Evolutionary conservation across 1,140 invertebrate species (phyloP).

Genomic region (Formica selysi): DNA sequence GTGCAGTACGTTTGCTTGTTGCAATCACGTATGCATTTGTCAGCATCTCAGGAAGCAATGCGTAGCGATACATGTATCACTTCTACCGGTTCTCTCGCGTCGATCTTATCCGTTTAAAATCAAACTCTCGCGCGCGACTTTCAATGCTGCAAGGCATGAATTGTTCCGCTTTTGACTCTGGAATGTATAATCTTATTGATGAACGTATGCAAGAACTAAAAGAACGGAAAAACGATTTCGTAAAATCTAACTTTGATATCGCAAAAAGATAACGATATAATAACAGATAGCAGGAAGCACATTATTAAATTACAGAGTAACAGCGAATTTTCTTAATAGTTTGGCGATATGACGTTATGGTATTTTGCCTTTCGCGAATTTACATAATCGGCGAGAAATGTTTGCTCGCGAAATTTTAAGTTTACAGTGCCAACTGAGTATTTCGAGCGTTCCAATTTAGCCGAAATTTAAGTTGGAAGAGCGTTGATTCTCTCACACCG

Average conservation of each 20-base stretch:
- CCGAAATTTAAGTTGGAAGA: slow-evolving; percentile 53
- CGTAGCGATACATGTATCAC: slow-evolving; percentile 54
- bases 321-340: neutral
- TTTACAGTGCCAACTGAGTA: neutral
- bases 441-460: slow-evolving; percentile 52
- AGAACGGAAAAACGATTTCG: neutral
- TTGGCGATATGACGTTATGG: slow-evolving; percentile 12
- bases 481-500: slow-evolving; percentile 43
- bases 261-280: neutral
- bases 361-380: slow-evolving; percentile 14
- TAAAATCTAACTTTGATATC: neutral
- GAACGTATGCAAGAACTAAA: neutral
- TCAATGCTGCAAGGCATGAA: slow-evolving; percentile 3
- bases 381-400: slow-evolving; percentile 36
- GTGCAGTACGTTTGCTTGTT: slow-evolving; percentile 10
- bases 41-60: slow-evolving; percentile 64
- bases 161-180: neutral
- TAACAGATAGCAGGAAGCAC: too few relatives aligned
- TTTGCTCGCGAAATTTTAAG: slow-evolving; percentile 7
- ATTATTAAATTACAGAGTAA: neutral
- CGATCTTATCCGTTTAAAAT: slow-evolving; percentile 17
- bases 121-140: slow-evolving; percentile 2
- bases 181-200: neutral
- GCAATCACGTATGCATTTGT: slow-evolving; percentile 64
- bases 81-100: neutral